A percentile compares a stretch with the other conserved stretches of the same genome.
Conservation (phyloP, 1,140 invertebrate species). For the Drosophila suzukii region DNA sequence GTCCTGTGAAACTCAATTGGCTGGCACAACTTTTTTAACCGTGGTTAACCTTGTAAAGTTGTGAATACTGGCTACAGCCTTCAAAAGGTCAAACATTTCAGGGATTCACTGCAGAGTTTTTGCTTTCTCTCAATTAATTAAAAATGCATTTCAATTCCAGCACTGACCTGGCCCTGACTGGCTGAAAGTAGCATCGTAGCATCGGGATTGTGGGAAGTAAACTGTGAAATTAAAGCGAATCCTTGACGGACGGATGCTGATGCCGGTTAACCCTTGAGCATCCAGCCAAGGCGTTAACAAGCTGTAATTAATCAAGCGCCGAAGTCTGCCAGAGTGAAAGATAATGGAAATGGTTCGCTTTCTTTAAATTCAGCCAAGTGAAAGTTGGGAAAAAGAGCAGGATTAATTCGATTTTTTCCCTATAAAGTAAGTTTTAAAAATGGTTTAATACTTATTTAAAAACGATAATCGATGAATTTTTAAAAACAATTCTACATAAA, state of each 20-base stretch:
- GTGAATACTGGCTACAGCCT: conserved; percentile 7
- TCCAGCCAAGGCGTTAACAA: conserved; percentile 37
- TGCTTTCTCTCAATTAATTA: conserved; percentile 40
- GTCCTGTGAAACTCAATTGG: conserved; percentile 22
- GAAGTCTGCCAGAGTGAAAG: conserved; percentile 8
- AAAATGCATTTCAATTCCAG: conserved; percentile 43
- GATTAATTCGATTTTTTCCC: neutral
- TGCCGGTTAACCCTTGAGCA: conserved; percentile 39
- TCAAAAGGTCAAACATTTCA: conserved; percentile 31
- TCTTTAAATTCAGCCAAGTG: conserved; percentile 18
- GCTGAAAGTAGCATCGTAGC: conserved; percentile 15
- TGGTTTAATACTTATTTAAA: too few relatives aligned
- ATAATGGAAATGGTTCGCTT: conserved; percentile 27
- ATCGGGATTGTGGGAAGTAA: conserved; percentile 34
- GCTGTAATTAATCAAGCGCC: conserved; percentile 39
- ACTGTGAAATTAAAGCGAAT: conserved; percentile 42
- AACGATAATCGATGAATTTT: too few relatives aligned
- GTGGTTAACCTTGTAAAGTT: conserved; percentile 24
- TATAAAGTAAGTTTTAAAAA: too few relatives aligned
- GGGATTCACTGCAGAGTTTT: conserved; percentile 27
- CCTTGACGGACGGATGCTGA: conserved; percentile 30
- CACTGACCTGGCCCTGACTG: conserved; percentile 16
- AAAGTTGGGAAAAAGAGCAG: neutral
- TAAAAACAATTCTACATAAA: too few relatives aligned
- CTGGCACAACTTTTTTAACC: conserved; percentile 21